Percentiles rank a stretch among this genome's conserved stretches.
phyloP scores from a whole-genome alignment of 2,888 invertebrate species.

The Pterostichus madidus region DNA sequence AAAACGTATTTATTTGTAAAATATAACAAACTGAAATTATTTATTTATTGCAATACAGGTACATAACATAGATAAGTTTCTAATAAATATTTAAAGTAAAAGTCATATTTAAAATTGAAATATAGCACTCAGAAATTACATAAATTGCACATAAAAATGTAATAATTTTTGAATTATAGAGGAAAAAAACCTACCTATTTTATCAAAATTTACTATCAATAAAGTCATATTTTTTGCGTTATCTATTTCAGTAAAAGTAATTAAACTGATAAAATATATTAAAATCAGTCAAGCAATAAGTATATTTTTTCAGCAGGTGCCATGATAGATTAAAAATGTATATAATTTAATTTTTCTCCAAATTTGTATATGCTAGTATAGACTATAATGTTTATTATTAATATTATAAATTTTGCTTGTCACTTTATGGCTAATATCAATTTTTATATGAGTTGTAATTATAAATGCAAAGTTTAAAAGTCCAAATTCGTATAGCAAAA shows the following conservation, averaged over 20 bases:
- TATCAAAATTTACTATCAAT: slow-evolving; percentile 4
- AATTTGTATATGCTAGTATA: too few relatives aligned
- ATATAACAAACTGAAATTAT: background rate
- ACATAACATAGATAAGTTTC: slow-evolving; percentile 11
- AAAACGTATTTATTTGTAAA: slow-evolving; percentile 4
- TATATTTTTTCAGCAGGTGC: too few relatives aligned
- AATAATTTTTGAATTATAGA: slow-evolving; percentile 14
- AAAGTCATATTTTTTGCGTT: slow-evolving; percentile 15
- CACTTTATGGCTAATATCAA: background rate
- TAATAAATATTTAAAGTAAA: slow-evolving; percentile 10
- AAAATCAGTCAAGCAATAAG: background rate
- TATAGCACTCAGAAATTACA: slow-evolving; percentile 33
- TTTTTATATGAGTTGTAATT: background rate
- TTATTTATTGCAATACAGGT: too few relatives aligned
- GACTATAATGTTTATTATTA: background rate
- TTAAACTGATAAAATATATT: slow-evolving; percentile 35
- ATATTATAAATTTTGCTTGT: background rate
- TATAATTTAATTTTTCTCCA: too few relatives aligned
- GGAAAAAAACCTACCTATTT: background rate
- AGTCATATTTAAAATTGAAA: slow-evolving; percentile 10
- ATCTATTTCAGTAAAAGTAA: slow-evolving; percentile 6
- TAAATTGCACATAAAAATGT: background rate
- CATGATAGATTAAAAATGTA: too few relatives aligned
- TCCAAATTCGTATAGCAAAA: background rate
- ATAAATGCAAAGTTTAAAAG: background rate